Percentiles rank a stretch among this genome's conserved stretches.
Conservation (phyloP, 2,113 vertebrate genomes). For the Mesocricetus auratus region DNA sequence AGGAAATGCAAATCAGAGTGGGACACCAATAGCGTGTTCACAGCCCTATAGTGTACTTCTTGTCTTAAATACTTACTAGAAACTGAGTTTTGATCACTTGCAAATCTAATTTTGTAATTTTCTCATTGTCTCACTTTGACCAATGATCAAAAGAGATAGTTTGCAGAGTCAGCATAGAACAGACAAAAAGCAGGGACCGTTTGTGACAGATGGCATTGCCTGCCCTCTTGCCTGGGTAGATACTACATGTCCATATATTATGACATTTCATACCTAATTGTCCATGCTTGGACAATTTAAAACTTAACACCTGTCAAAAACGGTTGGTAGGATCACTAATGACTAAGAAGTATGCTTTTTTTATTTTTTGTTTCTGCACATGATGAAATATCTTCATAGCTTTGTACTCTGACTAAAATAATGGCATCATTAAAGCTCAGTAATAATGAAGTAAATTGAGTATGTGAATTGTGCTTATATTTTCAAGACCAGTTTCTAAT, state of each 20-base stretch:
- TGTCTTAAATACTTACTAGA: not conserved
- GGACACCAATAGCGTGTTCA: not conserved
- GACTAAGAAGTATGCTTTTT: constrained; percentile 7
- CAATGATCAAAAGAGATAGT: not conserved
- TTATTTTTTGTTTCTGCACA: constrained; percentile 14
- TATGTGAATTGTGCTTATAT: constrained; percentile 3
- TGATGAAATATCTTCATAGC: not conserved
- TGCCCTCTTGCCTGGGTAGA: not conserved
- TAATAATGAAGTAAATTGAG: constrained; percentile 48
- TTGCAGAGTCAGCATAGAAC: not conserved
- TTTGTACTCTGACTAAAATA: constrained; percentile 57
- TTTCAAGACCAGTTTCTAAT: constrained; percentile 42
- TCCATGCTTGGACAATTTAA: constrained; percentile 12
- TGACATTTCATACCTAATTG: not conserved
- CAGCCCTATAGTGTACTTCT: not conserved
- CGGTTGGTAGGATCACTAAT: not conserved
- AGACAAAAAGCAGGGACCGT: not conserved
- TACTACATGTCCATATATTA: not conserved
- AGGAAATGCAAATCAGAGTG: not conserved
- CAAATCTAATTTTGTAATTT: not conserved
- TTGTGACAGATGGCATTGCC: not conserved
- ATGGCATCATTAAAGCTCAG: not conserved
- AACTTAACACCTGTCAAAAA: not conserved
- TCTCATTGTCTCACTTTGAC: not conserved
- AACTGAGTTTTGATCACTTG: not conserved